phyloP scores from a whole-genome alignment of 2,888 invertebrate genomes.

The Polylopha cassiicola region DNA sequence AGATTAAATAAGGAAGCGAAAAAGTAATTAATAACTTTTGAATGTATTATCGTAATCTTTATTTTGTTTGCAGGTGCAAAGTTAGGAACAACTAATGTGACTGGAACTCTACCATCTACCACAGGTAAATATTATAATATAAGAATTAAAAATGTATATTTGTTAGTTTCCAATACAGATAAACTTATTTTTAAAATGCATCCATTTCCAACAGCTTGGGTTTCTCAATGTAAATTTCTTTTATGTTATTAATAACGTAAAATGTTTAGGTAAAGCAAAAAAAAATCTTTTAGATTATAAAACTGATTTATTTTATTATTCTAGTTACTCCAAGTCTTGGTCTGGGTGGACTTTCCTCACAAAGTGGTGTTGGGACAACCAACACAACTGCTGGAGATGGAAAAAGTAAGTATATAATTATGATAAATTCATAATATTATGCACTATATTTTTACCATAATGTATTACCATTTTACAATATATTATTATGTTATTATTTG shows the following conservation, averaged over 20 bases:
- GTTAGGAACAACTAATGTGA: constrained; percentile 46
- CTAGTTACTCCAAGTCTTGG: constrained; percentile 75
- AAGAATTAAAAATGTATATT: too few relatives aligned
- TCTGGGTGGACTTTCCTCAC: constrained; percentile 82
- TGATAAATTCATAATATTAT: neutral
- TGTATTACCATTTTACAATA: neutral
- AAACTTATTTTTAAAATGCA: too few relatives aligned
- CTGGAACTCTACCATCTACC: constrained; percentile 44
- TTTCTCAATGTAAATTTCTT: too few relatives aligned
- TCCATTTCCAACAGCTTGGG: too few relatives aligned
- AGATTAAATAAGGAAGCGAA: too few relatives aligned
- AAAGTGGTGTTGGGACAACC: constrained; percentile 52
- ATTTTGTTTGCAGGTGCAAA: constrained; percentile 42
- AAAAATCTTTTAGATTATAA: too few relatives aligned
- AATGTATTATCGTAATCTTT: too few relatives aligned
- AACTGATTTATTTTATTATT: constrained; percentile 14
- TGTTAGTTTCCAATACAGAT: too few relatives aligned
- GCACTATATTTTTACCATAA: neutral
- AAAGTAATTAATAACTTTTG: too few relatives aligned
- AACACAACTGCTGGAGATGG: constrained; percentile 45
- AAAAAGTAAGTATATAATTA: constrained; percentile 50
- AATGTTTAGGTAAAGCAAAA: too few relatives aligned
- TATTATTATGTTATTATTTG: too few relatives aligned
- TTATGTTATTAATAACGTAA: too few relatives aligned
- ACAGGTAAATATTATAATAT: constrained; percentile 40